These are phyloP conservation scores for Diarsia mendica DNA, from an alignment of 2,888 invertebrate species.

Conservation along the genomic window DNA sequence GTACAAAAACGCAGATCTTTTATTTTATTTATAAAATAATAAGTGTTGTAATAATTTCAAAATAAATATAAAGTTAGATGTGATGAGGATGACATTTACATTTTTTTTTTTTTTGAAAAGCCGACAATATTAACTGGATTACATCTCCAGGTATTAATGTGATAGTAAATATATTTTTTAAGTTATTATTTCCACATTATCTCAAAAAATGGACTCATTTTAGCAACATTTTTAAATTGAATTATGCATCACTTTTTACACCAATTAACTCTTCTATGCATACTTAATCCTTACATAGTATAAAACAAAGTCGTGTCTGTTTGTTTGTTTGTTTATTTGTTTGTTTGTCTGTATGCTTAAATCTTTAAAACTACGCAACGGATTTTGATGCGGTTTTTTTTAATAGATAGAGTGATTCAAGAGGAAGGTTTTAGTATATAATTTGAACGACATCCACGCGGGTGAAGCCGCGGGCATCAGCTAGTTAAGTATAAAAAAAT, in stretches of 20 bases:
- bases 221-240: neutral
- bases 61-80: conserved; percentile 38
- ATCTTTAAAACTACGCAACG: no score
- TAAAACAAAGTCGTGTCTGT: no score
- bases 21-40: neutral
- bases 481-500: conserved; percentile 51
- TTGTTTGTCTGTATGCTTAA: no score
- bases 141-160: neutral
- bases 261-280: neutral
- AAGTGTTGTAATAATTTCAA: conserved; percentile 13
- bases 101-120: neutral
- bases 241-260: neutral
- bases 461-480: no score
- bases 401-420: no score
- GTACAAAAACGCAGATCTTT: conserved; percentile 20
- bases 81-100: conserved; percentile 20
- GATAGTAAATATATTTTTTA: neutral
- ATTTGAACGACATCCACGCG: no score
- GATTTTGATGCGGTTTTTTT: no score
- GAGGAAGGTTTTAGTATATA: no score
- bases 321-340: no score
- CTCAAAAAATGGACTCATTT: neutral
- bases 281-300: no score
- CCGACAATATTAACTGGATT: neutral
- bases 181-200: neutral